Evolutionary conservation across 2,113 vertebrate species (phyloP).

Genomic region (Rana temporaria): DNA sequence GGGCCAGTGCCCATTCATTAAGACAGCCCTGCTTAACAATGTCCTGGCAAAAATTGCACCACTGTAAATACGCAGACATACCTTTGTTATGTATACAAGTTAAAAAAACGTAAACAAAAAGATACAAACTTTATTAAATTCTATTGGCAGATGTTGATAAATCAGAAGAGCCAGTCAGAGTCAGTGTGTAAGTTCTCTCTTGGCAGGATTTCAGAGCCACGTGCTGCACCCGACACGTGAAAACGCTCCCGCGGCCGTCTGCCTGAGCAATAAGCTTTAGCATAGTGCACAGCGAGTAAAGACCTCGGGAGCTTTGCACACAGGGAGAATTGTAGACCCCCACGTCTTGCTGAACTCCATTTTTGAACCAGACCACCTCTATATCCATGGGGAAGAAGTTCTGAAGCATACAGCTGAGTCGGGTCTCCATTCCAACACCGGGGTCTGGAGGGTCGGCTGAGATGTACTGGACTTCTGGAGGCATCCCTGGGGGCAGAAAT

Average conservation of each 20-base stretch:
- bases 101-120: too few species aligned
- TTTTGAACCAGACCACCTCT: conserved; percentile 64
- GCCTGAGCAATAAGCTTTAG: conserved; percentile 59
- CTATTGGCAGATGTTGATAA: too few species aligned
- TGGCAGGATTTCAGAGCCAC: conserved; percentile 53
- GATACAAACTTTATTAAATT: too few species aligned
- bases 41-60: too few species aligned
- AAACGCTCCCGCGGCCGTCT: conserved; percentile 2
- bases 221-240: conserved; percentile 57
- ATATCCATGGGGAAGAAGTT: conserved; percentile 67
- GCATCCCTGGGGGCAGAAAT: conserved; percentile 58
- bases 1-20: too few species aligned
- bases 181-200: conserved; percentile 59
- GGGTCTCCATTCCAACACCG: conserved; percentile 58
- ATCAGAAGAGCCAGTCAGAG: too few species aligned
- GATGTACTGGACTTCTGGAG: conserved; percentile 68
- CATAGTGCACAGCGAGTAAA: conserved; percentile 67
- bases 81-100: too few species aligned
- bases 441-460: conserved; percentile 63
- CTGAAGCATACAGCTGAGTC: conserved; percentile 63
- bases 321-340: conserved; percentile 62
- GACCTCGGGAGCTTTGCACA: conserved; percentile 63
- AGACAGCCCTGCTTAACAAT: too few species aligned
- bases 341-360: conserved; percentile 18
- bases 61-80: too few species aligned